Evolutionary conservation across 2,888 invertebrate genomes (phyloP).

Genomic region (Drosophila vallismaia): DNA sequence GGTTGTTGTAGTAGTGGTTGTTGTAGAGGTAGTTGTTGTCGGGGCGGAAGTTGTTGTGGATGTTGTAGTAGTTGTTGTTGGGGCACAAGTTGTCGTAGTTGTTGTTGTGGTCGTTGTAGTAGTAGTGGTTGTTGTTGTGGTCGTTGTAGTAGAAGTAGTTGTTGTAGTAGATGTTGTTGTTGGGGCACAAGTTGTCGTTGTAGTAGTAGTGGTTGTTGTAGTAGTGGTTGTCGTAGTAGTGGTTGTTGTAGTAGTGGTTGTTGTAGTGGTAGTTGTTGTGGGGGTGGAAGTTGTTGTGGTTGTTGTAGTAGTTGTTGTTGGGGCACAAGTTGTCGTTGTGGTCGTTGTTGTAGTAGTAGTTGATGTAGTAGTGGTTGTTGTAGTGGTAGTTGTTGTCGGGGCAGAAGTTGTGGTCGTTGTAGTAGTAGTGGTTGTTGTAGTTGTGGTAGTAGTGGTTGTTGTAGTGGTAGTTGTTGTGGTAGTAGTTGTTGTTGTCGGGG

Average conservation of each 20-base stretch:
- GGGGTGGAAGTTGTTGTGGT: background rate
- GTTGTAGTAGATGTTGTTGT: background rate
- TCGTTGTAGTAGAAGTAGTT: background rate
- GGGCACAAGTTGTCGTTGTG: background rate
- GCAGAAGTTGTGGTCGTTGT: background rate
- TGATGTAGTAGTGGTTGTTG: background rate
- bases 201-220: background rate
- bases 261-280: background rate
- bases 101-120: background rate
- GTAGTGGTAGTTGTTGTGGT: background rate
- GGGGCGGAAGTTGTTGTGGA: too few relatives aligned
- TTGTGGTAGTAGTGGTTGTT: background rate
- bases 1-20: background rate
- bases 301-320: background rate
- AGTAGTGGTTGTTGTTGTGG: background rate
- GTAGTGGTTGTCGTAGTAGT: background rate
- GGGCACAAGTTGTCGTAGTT: background rate
- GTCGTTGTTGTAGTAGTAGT: background rate
- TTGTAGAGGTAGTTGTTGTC: background rate
- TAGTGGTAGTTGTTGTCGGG: background rate
- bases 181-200: background rate
- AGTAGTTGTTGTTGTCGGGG: background rate
- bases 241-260: background rate
- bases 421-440: background rate
- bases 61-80: too few relatives aligned